Conservation (phyloP, 2,113 vertebrate species). For the Zapus hudsonius region DNA sequence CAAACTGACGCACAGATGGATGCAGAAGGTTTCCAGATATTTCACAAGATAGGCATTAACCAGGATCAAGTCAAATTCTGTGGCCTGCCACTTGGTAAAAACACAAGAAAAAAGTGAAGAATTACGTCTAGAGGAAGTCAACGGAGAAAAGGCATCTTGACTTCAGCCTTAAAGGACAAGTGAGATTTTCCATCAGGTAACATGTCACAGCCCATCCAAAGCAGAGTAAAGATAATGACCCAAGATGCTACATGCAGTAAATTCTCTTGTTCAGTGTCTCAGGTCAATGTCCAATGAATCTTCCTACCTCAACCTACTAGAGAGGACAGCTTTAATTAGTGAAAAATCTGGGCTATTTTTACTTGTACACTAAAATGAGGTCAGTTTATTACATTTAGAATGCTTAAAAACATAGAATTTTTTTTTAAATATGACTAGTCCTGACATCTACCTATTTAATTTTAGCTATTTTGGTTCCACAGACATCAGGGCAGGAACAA, state of each 20-base stretch:
- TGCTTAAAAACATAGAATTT: not conserved
- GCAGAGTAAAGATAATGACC: not conserved
- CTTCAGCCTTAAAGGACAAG: not conserved
- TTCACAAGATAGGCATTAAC: not conserved
- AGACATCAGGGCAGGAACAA: not conserved
- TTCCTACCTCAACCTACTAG: not conserved
- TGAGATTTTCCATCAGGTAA: not conserved
- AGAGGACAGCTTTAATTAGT: not conserved
- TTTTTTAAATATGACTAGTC: not conserved
- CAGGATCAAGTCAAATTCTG: not conserved
- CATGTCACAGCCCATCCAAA: not conserved
- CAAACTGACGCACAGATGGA: not conserved
- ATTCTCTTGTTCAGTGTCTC: not conserved
- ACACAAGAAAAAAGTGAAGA: not conserved
- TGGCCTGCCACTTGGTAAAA: not conserved
- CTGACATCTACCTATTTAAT: not conserved
- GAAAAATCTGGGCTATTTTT: not conserved
- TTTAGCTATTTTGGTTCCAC: not conserved
- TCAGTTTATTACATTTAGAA: not conserved
- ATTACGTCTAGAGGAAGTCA: not conserved
- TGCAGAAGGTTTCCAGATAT: not conserved
- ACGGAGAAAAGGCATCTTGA: not conserved
- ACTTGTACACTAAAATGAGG: not conserved
- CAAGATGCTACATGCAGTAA: not conserved
- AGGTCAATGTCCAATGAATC: not conserved